phyloP scores from a whole-genome alignment of 2,113 vertebrate species.

The Pseudorhombus dupliciocellatus region DNA sequence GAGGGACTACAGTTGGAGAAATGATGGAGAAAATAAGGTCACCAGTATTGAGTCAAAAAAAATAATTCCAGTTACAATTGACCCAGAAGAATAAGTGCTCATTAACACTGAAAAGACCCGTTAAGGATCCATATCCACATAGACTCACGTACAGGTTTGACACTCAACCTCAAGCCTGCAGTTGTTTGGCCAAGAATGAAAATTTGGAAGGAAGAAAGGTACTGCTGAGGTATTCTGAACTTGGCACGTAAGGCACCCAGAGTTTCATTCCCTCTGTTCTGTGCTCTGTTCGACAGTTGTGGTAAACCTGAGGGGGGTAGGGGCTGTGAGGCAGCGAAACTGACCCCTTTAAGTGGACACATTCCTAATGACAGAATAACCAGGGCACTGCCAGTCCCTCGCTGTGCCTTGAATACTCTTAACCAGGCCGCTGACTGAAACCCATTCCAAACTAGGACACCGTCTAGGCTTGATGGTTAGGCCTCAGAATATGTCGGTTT shows the following conservation, averaged over 20 bases:
- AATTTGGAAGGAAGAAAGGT: conserved; percentile 4
- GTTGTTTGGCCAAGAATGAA: conserved; percentile 7
- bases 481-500: background rate
- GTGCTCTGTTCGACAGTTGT: conserved; percentile 48
- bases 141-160: background rate
- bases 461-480: background rate
- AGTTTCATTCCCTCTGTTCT: conserved; percentile 38
- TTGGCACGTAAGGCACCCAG: conserved; percentile 6
- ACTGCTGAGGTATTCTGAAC: conserved; percentile 21
- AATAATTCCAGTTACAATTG: conserved; percentile 8
- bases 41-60: background rate
- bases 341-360: conserved; percentile 44
- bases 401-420: conserved; percentile 34
- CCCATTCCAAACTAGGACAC: conserved; percentile 14
- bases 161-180: conserved; percentile 9
- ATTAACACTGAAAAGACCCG: conserved; percentile 17
- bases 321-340: conserved; percentile 42
- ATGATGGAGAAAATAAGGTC: conserved; percentile 1
- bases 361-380: conserved; percentile 45
- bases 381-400: conserved; percentile 48
- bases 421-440: conserved; percentile 43
- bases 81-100: conserved; percentile 7
- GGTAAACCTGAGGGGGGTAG: conserved; percentile 39
- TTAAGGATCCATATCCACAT: conserved; percentile 21
- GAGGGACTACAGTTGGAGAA: background rate